Conservation (phyloP, 2,888 invertebrate genomes). For the Ormyrus rosae region DNA sequence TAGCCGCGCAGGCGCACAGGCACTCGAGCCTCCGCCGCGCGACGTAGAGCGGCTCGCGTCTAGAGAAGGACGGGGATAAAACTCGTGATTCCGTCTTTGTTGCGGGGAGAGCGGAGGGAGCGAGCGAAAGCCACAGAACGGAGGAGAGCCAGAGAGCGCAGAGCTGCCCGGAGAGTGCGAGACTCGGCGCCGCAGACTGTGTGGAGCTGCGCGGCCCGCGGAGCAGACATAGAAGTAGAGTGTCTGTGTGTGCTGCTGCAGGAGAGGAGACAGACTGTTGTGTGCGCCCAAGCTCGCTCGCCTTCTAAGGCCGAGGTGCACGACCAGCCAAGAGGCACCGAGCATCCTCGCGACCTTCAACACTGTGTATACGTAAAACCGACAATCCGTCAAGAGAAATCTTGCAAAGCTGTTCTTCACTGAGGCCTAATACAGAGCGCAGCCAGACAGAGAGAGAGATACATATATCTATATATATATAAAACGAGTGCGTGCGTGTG, state of each 20-base stretch:
- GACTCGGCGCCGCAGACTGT: conserved; percentile 39
- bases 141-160: not conserved
- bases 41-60: not conserved
- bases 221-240: conserved; percentile 61
- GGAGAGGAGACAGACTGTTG: conserved; percentile 35
- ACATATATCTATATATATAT: conserved; percentile 17
- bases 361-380: conserved; percentile 70
- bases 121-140: not conserved
- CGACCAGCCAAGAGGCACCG: not conserved
- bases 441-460: conserved; percentile 10
- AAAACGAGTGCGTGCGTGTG: conserved; percentile 19
- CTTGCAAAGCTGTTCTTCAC: not conserved
- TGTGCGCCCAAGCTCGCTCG: conserved; percentile 6
- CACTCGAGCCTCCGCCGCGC: not conserved
- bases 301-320: conserved; percentile 7
- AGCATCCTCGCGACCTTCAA: conserved; percentile 58
- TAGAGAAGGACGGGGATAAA: not conserved
- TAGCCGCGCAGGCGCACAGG: not conserved
- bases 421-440: conserved; percentile 22
- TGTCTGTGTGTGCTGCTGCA: conserved; percentile 44
- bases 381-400: conserved; percentile 71
- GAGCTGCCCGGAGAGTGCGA: conserved; percentile 20
- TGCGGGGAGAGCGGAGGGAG: not conserved
- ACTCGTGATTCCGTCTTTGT: not conserved
- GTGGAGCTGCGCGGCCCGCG: conserved; percentile 26